Evolutionary conservation across 2,888 invertebrate genomes (phyloP), one percentile per base, ranked within the genome.

Genomic region (Xestia xanthographa): DNA sequence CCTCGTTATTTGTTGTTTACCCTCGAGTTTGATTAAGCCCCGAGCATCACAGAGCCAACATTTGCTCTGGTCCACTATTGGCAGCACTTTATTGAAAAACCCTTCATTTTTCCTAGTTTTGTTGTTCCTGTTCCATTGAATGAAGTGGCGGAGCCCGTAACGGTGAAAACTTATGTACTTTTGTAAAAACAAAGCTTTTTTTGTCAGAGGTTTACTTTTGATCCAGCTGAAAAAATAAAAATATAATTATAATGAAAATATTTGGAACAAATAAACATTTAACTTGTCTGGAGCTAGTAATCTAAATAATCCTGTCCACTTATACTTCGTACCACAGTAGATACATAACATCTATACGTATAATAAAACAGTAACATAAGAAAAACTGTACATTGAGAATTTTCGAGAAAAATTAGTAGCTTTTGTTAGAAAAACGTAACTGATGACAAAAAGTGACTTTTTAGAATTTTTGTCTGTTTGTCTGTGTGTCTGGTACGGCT

Each of bases 21-120:
- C 66, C n/a, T 76, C 66, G 70, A 83, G 85, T 87, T 84, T 86
- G 88, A 88, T 88, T 88, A 87, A 86, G 78, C 79, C 63, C 79
- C 74, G 41, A 77, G 77, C 77, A 86, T 73, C 70, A 71, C 75
- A 68, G 65, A 53, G 56, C 68, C 65, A 86, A 87, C 69, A 80
- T 89, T 88, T 84, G 79, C 78, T 75, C 75, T 73, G n/a, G 62
- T 70, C 50, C 74, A 84, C 72, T 82, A 82, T 79, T 82, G 62
- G 79, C 74, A 66, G 71, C 65, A 67, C 68, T 78, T 85, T 69
- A 82, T 85, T 82, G 69, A 78, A 78, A 77, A 66, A 9, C 63
- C 48, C 48, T 77, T 66, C 22, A 69, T 72, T 85, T 75, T 70
- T 60, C 12, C 72, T 60, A 66, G 34, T 82, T 74, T 63, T 58